These are phyloP conservation scores for Drosophila siamana DNA, from an alignment of 2,888 invertebrate species.

Conservation along the genomic window DNA sequence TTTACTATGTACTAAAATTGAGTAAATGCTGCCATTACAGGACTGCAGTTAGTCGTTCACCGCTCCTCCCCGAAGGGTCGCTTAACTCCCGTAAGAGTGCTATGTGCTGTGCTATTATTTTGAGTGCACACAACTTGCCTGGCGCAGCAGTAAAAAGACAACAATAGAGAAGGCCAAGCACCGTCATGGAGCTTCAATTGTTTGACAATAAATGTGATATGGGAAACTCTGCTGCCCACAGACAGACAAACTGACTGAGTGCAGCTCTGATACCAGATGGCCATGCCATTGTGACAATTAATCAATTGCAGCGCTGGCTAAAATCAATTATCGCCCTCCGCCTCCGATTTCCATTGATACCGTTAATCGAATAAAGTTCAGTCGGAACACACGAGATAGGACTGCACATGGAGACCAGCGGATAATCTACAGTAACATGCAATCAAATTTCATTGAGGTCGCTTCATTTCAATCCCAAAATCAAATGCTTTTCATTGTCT, in stretches of 20 bases:
- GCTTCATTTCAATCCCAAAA: no score
- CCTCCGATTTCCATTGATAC: conserved; percentile 32
- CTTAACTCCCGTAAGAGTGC: conserved; percentile 34
- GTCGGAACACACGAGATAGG: conserved; percentile 14
- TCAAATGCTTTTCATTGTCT: no score
- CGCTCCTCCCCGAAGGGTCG: background rate
- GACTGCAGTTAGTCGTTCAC: conserved; percentile 59
- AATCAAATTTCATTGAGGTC: no score
- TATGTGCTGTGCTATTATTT: conserved; percentile 70
- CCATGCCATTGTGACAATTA: conserved; percentile 49
- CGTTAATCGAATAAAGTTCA: conserved; percentile 63
- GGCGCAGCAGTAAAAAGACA: conserved; percentile 66
- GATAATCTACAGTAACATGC: no score
- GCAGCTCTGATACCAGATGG: background rate
- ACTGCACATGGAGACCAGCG: no score
- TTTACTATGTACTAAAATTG: conserved; percentile 79
- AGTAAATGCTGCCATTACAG: conserved; percentile 79
- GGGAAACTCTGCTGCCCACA: background rate
- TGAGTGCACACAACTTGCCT: conserved; percentile 67
- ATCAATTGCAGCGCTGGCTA: conserved; percentile 63
- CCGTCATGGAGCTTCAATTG: conserved; percentile 51
- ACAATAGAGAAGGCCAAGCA: conserved; percentile 47
- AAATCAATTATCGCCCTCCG: conserved; percentile 67
- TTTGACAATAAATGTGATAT: conserved; percentile 51
- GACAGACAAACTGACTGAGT: background rate